phyloP scores from a whole-genome alignment of 2,888 invertebrate genomes.

The Hetaerina titia region DNA sequence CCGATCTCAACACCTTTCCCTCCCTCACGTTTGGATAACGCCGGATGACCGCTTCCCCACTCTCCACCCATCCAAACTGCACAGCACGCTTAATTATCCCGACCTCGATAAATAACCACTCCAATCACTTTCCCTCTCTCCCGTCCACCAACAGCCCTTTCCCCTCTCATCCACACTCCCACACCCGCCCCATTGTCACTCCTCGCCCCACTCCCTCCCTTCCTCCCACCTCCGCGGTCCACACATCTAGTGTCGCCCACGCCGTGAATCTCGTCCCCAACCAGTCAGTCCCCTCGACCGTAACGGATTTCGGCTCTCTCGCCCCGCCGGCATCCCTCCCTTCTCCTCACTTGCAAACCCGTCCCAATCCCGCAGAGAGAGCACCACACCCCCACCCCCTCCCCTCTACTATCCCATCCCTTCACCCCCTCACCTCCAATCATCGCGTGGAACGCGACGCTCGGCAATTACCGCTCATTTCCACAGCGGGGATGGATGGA shows the following conservation, averaged over 20 bases:
- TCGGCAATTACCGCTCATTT: constrained; percentile 13
- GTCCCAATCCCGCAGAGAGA: neutral
- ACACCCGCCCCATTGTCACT: too few species aligned
- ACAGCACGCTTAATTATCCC: constrained; percentile 32
- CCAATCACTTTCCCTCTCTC: constrained; percentile 30
- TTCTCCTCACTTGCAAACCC: too few species aligned
- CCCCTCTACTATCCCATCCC: neutral
- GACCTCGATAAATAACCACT: constrained; percentile 38
- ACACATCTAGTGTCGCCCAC: too few species aligned
- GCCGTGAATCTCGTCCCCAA: too few species aligned
- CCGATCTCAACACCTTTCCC: constrained; percentile 11
- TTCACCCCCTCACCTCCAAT: neutral
- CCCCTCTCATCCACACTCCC: neutral
- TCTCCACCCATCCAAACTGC: neutral
- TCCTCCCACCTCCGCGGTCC: too few species aligned
- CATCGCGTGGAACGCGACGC: constrained; percentile 21
- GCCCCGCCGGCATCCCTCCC: too few species aligned
- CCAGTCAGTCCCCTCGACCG: neutral
- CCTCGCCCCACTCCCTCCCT: too few species aligned
- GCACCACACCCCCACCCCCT: neutral
- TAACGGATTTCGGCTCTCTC: neutral
- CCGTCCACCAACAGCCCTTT: neutral
- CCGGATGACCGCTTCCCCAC: neutral
- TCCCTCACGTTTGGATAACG: neutral
- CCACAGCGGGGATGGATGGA: neutral